These are phyloP conservation scores for Poecilia picta DNA, from an alignment of 2,797 vertebrate species.

Conservation along the genomic window DNA sequence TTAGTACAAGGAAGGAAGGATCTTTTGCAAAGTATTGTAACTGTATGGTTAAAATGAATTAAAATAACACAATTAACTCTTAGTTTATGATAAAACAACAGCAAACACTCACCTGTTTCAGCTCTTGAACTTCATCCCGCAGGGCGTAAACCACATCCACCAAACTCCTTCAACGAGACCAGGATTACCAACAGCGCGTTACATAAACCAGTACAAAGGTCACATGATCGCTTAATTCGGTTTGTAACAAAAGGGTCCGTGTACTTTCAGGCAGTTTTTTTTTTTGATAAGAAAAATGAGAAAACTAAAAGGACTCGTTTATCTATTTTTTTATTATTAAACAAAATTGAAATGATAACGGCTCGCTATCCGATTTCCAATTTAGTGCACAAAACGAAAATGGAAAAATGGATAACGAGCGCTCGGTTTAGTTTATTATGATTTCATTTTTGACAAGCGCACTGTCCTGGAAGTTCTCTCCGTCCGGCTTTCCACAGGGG, in stretches of 20 bases:
- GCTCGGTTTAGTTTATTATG: too few species aligned
- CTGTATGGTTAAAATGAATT: not conserved
- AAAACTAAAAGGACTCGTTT: too few species aligned
- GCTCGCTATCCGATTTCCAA: too few species aligned
- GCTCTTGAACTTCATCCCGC: slow-evolving; percentile 96
- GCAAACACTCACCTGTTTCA: slow-evolving; percentile 88
- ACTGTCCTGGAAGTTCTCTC: too few species aligned
- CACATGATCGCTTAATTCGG: not conserved
- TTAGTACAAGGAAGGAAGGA: not conserved
- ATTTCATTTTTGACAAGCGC: too few species aligned
- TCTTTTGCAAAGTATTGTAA: not conserved
- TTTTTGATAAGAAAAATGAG: too few species aligned
- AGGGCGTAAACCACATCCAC: slow-evolving; percentile 97
- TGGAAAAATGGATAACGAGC: too few species aligned
- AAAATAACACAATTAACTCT: not conserved
- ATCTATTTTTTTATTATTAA: too few species aligned
- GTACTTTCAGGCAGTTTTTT: too few species aligned
- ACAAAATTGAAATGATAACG: too few species aligned
- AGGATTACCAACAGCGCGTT: not conserved
- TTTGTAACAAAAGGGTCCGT: not conserved
- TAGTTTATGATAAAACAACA: not conserved
- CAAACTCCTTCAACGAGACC: slow-evolving; percentile 86
- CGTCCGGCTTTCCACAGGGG: too few species aligned
- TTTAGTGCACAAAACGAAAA: too few species aligned
- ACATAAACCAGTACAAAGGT: not conserved